A percentile compares a stretch with the other conserved stretches of the same genome.
Conservation (phyloP, 53 echinoderm and acorn worm genomes). For the Crossaster papposus region DNA sequence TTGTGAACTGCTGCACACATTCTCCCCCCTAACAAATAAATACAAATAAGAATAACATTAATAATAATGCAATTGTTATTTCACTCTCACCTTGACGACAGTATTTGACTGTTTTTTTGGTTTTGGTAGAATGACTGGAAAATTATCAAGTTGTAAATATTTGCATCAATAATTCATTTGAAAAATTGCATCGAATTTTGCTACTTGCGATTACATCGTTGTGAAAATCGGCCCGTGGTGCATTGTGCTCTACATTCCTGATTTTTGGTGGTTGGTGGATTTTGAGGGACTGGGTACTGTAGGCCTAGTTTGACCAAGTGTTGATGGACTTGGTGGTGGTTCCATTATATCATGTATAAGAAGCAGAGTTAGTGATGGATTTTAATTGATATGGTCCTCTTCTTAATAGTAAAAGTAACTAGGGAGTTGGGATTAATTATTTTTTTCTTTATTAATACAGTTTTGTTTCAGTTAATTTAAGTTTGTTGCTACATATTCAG, state of each 20-base stretch:
- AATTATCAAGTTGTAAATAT: conserved; percentile 10
- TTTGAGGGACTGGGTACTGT: not conserved
- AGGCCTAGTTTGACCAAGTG: not conserved
- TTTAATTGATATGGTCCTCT: no score
- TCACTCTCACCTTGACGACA: not conserved
- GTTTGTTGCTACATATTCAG: no score
- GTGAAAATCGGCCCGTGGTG: not conserved
- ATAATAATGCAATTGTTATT: not conserved
- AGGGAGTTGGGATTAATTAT: no score
- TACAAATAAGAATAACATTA: not conserved
- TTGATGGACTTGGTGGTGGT: no score
- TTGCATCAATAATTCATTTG: not conserved
- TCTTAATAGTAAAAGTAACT: no score
- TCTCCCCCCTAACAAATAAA: not conserved
- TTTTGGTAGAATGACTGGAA: no score
- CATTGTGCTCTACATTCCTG: conserved; percentile 12
- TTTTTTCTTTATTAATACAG: no score
- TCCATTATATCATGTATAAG: no score
- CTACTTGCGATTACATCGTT: not conserved
- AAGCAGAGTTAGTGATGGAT: no score
- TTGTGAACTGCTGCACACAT: no score
- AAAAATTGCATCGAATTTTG: not conserved
- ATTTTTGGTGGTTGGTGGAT: not conserved
- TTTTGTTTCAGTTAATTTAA: no score
- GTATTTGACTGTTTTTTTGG: not conserved